Evolutionary conservation across 2,888 invertebrate species (phyloP).

Genomic region (Amphipoea oculea): DNA sequence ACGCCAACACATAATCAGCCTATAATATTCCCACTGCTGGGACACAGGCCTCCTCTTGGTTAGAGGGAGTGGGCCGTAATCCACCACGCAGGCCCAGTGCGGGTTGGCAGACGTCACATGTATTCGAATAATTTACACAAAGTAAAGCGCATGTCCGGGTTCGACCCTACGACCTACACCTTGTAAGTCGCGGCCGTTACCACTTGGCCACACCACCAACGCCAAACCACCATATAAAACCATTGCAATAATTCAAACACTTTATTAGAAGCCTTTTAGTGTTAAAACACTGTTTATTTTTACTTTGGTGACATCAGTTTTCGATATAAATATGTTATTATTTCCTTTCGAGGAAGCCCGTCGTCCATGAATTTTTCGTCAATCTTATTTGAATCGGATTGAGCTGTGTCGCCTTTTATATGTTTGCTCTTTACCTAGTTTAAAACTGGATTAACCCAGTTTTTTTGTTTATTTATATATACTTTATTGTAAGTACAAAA

Average conservation of each 20-base stretch:
- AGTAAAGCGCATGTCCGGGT: too few species aligned
- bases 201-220: not conserved
- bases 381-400: conserved; percentile 31
- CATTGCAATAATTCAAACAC: conserved; percentile 21
- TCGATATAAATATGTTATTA: conserved; percentile 25
- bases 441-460: not conserved
- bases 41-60: too few species aligned
- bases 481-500: too few species aligned
- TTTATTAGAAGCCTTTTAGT: conserved; percentile 39
- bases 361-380: conserved; percentile 39
- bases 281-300: conserved; percentile 35
- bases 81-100: too few species aligned
- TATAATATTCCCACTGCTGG: too few species aligned
- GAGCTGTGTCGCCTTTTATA: conserved; percentile 31
- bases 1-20: not conserved
- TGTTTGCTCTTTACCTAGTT: conserved; percentile 33
- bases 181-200: too few species aligned
- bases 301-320: conserved; percentile 47
- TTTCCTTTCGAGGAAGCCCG: conserved; percentile 43
- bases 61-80: too few species aligned
- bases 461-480: not conserved
- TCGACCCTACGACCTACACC: too few species aligned
- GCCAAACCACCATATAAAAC: not conserved
- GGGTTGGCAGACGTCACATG: too few species aligned
- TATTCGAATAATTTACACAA: too few species aligned